These are phyloP conservation scores for Malurus leucopterus DNA, from an alignment of 2,797 vertebrate genomes.

Conservation along the genomic window DNA sequence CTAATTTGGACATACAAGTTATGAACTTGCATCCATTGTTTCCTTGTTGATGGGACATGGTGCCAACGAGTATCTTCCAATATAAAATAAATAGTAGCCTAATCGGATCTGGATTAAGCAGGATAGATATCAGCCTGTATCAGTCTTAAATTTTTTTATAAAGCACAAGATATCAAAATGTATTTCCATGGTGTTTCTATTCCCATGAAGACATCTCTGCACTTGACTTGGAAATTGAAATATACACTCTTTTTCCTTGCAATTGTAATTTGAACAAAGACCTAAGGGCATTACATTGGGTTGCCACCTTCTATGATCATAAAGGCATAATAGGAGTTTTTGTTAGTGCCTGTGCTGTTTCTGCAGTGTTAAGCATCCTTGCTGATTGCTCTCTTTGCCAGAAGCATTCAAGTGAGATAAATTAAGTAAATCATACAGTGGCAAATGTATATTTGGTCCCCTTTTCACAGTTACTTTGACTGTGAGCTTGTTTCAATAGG, in stretches of 20 bases:
- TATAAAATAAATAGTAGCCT: neutral
- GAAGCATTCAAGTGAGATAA: neutral
- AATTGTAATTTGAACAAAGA: accelerated
- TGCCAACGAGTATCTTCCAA: neutral
- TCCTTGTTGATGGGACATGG: neutral
- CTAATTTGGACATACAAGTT: neutral
- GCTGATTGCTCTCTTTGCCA: neutral
- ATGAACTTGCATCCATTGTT: neutral
- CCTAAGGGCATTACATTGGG: neutral
- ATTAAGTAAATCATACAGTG: neutral
- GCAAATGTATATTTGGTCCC: neutral
- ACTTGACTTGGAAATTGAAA: neutral
- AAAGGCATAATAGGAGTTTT: neutral
- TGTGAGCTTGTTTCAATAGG: neutral
- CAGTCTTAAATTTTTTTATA: neutral
- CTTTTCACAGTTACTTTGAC: neutral
- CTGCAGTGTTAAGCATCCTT: neutral
- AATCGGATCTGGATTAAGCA: neutral
- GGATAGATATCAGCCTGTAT: neutral
- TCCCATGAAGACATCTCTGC: neutral
- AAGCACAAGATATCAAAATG: neutral
- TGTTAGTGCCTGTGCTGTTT: neutral
- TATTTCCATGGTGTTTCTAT: neutral
- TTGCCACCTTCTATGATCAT: neutral
- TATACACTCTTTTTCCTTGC: neutral